Percentiles rank a stretch among this genome's conserved stretches.
These are phyloP conservation scores for Zaprionus ghesquierei DNA, from an alignment of 1,140 invertebrate species.

Conservation along the genomic window DNA sequence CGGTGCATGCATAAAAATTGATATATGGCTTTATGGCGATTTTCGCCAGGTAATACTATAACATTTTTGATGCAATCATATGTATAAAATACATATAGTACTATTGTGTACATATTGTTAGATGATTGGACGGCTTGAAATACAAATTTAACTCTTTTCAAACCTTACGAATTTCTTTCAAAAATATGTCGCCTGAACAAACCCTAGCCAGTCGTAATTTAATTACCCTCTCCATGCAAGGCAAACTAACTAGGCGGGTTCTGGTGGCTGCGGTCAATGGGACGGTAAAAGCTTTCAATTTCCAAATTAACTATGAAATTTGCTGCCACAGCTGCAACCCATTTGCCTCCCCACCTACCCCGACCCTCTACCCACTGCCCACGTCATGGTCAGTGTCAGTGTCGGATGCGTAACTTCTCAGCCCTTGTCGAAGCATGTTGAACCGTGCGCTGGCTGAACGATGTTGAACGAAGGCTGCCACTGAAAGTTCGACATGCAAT, in stretches of 20 bases:
- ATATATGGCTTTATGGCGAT: not conserved
- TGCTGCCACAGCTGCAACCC: not conserved
- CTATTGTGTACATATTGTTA: not conserved
- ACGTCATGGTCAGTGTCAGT: not conserved
- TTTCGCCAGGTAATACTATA: not conserved
- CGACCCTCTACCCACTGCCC: not conserved
- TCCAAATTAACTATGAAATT: conserved; percentile 21
- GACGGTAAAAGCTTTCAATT: conserved; percentile 20
- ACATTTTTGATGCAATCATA: not conserved
- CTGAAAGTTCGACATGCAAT: conserved; percentile 65
- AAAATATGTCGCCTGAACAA: not conserved
- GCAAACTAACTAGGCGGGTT: conserved; percentile 1
- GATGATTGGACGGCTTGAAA: not conserved
- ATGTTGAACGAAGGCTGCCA: conserved; percentile 60
- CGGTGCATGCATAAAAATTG: not conserved
- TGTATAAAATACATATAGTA: not conserved
- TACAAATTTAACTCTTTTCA: not conserved
- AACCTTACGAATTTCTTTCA: not conserved
- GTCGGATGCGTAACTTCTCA: not conserved
- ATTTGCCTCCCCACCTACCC: not conserved
- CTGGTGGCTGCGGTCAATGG: conserved; percentile 5
- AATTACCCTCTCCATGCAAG: not conserved
- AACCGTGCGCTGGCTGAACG: too few relatives aligned
- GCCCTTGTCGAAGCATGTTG: conserved; percentile 17
- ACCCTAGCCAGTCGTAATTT: not conserved